Base-by-base conservation (phyloP, 2,113 vertebrate species). In the Pardalotus punctatus region DNA sequence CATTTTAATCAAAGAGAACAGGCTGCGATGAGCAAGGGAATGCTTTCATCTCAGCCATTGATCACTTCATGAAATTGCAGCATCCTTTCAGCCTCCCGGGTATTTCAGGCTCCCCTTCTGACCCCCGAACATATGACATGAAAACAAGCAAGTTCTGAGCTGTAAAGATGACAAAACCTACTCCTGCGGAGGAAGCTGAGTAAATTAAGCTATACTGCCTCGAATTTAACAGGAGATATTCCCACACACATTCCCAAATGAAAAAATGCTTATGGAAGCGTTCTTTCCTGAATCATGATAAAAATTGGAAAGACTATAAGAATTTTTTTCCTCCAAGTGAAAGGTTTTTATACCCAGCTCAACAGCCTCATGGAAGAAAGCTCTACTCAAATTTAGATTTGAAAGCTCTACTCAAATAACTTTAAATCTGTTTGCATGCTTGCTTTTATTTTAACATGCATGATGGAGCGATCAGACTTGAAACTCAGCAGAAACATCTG, bases 1-100 rank as follows among this genome's bases (percentile, higher is more conserved):
- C 70, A 72, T 82, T 81, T 85, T 85, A 91, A 93, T 85, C 74
- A 72, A 70, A 95, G 40, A 64, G 48, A 87, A 57, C 40, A 53
- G 42, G 17, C 61, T 85, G 87, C 0, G 0, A 88, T 65, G 81
- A 67, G 61, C 12, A 85, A 87, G 22, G 45, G 43, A 79, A 76
- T 45, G 14, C 25, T 91, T 91, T 76, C 20, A 65, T 87, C 40
- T 57, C 20, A 90, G 28, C 11, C 70, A 65, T 5, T 90, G 58
- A 85, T 93, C 66, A 53, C 53, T 74, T 79, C 65, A 71, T 85
- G 64, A 77, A 90, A 90, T 13, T 82, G 58, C 53, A 85, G 29
- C 2, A 21, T 48, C 45, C 87, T 81, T 78, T 47, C 67, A 93
- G 43, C 23, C 33, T 45, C 17, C 47, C 36, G 42, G 62, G 24